A percentile compares a stretch with the other conserved stretches of the same genome.
These are phyloP conservation scores for Tringa solitaria DNA, from an alignment of 2,113 vertebrate genomes.

Conservation along the genomic window DNA sequence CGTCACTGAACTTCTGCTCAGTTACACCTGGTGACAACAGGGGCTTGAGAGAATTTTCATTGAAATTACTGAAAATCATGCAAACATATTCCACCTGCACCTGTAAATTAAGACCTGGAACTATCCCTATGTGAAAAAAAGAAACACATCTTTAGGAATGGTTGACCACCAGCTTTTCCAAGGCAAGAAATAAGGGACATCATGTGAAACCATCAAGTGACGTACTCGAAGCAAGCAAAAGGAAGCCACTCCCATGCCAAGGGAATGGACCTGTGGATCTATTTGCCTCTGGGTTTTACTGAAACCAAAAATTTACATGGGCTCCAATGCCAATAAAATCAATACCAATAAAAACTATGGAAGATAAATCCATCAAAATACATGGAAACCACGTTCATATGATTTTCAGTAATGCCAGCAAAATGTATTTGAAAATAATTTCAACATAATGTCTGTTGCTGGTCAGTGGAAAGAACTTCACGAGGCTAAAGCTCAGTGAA, in stretches of 20 bases:
- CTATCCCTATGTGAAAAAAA: not conserved
- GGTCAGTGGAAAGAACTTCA: not conserved
- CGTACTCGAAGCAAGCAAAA: not conserved
- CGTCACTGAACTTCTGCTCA: not conserved
- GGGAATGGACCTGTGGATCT: not conserved
- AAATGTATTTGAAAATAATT: not conserved
- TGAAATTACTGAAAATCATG: not conserved
- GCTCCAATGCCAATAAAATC: not conserved
- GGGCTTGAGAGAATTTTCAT: not conserved
- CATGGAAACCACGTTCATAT: fast-evolving
- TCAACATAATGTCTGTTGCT: not conserved
- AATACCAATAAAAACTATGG: not conserved
- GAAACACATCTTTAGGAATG: not conserved
- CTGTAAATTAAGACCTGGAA: not conserved
- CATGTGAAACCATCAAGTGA: not conserved
- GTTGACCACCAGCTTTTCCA: not conserved
- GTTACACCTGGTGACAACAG: not conserved
- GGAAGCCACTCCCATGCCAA: not conserved
- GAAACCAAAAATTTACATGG: not conserved
- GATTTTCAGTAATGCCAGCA: not conserved
- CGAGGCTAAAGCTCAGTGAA: not conserved
- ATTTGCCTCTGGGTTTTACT: not conserved
- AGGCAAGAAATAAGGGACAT: not conserved
- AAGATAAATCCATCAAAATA: not conserved
- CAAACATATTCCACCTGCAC: not conserved